Percentiles rank a stretch among this genome's conserved stretches.
Conservation (phyloP, 1,140 invertebrate species). For the Tetranychus urticae region DNA sequence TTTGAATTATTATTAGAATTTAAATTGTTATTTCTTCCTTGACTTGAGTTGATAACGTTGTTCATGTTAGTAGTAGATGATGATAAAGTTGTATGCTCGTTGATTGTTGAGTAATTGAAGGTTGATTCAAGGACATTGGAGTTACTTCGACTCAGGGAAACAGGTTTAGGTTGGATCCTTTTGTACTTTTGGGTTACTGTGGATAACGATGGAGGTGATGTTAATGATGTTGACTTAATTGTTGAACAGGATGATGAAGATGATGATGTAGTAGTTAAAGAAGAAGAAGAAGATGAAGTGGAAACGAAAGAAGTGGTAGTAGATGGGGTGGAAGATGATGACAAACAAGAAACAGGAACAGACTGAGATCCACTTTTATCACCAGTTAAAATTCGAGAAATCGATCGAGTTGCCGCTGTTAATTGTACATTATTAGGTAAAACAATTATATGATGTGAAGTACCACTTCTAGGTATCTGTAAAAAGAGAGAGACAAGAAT, state of each 20-base stretch:
- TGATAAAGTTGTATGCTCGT: not conserved
- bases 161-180: conserved; percentile 25
- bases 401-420: not conserved
- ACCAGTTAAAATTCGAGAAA: not conserved
- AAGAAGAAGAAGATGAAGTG: too few relatives aligned
- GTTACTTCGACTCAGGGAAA: not conserved
- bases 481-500: not conserved
- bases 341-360: not conserved
- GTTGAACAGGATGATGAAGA: too few relatives aligned
- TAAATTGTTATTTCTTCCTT: too few relatives aligned
- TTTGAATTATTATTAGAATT: too few relatives aligned
- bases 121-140: not conserved
- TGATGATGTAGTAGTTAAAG: too few relatives aligned
- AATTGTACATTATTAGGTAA: not conserved
- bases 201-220: not conserved
- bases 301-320: too few relatives aligned
- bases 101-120: not conserved
- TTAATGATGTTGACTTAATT: too few relatives aligned
- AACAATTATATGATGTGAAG: not conserved
- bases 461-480: not conserved
- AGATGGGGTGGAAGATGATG: too few relatives aligned
- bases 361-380: not conserved
- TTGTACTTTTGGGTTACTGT: conserved; percentile 21
- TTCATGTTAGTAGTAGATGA: not conserved
- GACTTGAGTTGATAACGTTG: too few relatives aligned